Conservation (phyloP, 2,797 vertebrate species). For the Rousettus madagascariensis region DNA sequence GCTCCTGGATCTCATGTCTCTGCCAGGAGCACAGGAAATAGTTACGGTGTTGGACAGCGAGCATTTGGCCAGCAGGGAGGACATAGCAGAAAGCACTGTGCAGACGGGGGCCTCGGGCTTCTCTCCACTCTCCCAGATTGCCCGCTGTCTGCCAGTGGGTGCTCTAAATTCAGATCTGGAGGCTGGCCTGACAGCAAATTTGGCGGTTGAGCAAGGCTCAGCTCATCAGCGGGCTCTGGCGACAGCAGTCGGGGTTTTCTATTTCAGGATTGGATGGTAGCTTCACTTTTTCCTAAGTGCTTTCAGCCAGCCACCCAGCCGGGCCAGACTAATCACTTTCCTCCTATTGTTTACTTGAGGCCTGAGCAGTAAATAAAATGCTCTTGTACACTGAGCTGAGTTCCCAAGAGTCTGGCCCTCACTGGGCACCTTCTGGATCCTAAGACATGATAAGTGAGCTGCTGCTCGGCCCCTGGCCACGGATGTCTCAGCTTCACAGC, state of each 20-base stretch:
- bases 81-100: neutral
- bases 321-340: neutral
- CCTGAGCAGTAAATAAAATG: neutral
- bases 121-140: neutral
- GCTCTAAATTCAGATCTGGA: slow-evolving; percentile 1
- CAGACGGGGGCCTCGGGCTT: neutral
- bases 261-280: neutral
- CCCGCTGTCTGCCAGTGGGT: neutral
- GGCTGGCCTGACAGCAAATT: neutral
- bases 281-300: slow-evolving; percentile 20
- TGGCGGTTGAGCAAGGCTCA: neutral
- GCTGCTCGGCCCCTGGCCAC: neutral
- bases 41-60: neutral
- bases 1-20: neutral
- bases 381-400: neutral
- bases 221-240: neutral
- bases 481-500: neutral
- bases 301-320: neutral
- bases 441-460: neutral
- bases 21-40: neutral
- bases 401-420: neutral
- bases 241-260: neutral
- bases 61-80: neutral
- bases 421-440: neutral
- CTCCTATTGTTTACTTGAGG: neutral